Evolutionary conservation across 2,797 vertebrate species (phyloP).

Genomic region (Hydrocynus forskahlii): DNA sequence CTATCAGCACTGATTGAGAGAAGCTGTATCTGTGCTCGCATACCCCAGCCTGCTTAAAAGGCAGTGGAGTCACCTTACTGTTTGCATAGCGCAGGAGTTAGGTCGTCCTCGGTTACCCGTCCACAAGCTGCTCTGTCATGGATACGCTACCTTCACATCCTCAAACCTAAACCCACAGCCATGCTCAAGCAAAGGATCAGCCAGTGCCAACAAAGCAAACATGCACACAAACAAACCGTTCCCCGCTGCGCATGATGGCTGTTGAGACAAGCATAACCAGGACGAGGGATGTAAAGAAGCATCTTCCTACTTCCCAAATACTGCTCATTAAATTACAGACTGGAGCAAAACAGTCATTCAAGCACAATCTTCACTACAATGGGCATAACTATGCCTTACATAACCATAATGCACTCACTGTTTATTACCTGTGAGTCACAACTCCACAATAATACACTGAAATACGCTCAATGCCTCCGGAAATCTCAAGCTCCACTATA

Average conservation of each 20-base stretch:
- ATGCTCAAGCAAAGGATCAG: not conserved
- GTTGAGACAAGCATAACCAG: not conserved
- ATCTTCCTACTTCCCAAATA: not conserved
- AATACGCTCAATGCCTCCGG: not conserved
- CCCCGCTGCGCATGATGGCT: not conserved
- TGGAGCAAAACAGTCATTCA: not conserved
- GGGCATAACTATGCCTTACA: not conserved
- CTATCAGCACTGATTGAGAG: conserved; percentile 3
- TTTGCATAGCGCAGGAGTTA: conserved; percentile 48
- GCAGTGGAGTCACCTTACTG: conserved; percentile 39
- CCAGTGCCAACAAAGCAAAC: conserved; percentile 4
- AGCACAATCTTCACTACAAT: not conserved
- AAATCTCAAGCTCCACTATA: not conserved
- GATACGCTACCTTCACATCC: conserved; percentile 24
- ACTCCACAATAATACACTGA: not conserved
- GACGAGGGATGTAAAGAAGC: not conserved
- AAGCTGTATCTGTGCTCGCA: not conserved
- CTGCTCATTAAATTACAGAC: not conserved
- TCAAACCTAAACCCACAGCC: conserved; percentile 2
- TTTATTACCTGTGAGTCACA: not conserved
- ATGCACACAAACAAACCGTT: not conserved
- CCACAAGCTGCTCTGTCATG: conserved; percentile 26
- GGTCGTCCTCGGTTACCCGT: conserved; percentile 24
- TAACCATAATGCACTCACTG: not conserved
- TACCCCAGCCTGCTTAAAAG: not conserved